Evolutionary conservation across 2,113 vertebrate genomes (phyloP), one percentile per base, ranked within the genome.

Genomic region (Leptocoma aspasia): DNA sequence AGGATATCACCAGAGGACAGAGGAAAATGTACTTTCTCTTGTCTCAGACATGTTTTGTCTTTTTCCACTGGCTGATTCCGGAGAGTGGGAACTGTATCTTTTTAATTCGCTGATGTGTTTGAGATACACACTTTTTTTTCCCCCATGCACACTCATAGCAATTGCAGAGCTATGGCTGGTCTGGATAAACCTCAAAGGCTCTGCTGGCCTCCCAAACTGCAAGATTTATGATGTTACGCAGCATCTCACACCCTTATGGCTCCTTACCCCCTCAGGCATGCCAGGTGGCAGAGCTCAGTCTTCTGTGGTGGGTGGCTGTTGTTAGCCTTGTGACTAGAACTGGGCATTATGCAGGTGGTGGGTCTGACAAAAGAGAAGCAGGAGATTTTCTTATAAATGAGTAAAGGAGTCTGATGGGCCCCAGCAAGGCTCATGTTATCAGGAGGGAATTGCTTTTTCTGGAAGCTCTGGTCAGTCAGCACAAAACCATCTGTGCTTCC

Each of bases 1-100:
- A 56, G 2, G 17, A 1, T 72, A 30, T 56, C 59, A 65, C 39
- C 85, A 82, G 45, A 31, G 57, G 28, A 69, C 57, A 81, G 41
- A 91, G 53, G 53, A 85, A 92, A 88, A 94, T 73, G 54, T 91
- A 83, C 57, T 90, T 94, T 42, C 44, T 83, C 27, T 35, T 83
- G 35, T 39, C 60, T 79, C 41, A 72, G n/a, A 84, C 70, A 61
- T 33, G 44, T 59, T 82, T 85, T 82, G 4, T 72, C 53, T 41
- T 89, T 90, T 57, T 11, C 41, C 59, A 30, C 27, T 56, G 13
- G 17, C 16, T 71, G 27, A 65, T 64, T 88, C 60, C 86, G 68
- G 56, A 73, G 59, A 83, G 30, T 21, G 21, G 49, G 49, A 80
- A 61, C 37, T 50, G 2, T 63, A 19, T 54, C 10, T 64, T 73